Evolutionary conservation across 2,888 invertebrate species (phyloP).

Genomic region (Eupithecia abbreviata): DNA sequence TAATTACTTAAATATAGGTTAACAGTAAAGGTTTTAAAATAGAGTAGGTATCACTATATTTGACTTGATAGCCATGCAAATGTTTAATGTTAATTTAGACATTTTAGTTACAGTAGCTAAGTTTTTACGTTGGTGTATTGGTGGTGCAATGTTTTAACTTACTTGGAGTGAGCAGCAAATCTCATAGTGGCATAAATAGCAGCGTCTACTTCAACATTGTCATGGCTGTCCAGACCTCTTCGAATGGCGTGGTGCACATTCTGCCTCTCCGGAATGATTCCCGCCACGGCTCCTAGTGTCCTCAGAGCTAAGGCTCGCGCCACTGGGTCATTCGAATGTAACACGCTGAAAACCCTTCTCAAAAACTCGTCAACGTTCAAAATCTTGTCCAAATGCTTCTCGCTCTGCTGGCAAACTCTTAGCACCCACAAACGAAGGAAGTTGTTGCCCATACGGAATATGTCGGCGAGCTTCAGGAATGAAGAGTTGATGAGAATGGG

Average conservation of each 20-base stretch:
- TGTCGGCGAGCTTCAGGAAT: slow-evolving; percentile 96
- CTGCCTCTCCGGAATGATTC: slow-evolving; percentile 96
- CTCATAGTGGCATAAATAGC: slow-evolving; percentile 97
- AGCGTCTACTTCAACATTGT: slow-evolving; percentile 97
- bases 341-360: slow-evolving; percentile 94
- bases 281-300: slow-evolving; percentile 95
- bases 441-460: slow-evolving; percentile 95
- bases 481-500: slow-evolving; percentile 99
- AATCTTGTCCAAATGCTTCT: slow-evolving; percentile 97
- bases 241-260: slow-evolving; percentile 98
- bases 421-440: slow-evolving; percentile 96
- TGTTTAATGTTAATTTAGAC: too few relatives aligned
- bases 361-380: slow-evolving; percentile 96
- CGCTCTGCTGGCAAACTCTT: slow-evolving; percentile 96
- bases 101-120: too few relatives aligned
- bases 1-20: too few relatives aligned
- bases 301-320: slow-evolving; percentile 95
- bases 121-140: too few relatives aligned
- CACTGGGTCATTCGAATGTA: slow-evolving; percentile 98
- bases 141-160: slow-evolving; percentile 50
- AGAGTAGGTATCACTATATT: too few relatives aligned
- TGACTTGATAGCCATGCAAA: too few relatives aligned
- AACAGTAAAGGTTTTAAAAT: too few relatives aligned
- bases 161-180: slow-evolving; percentile 97
- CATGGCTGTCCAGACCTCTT: slow-evolving; percentile 95